phyloP scores from a whole-genome alignment of 2,888 invertebrate species.

The Sceliomorpha sp. region DNA sequence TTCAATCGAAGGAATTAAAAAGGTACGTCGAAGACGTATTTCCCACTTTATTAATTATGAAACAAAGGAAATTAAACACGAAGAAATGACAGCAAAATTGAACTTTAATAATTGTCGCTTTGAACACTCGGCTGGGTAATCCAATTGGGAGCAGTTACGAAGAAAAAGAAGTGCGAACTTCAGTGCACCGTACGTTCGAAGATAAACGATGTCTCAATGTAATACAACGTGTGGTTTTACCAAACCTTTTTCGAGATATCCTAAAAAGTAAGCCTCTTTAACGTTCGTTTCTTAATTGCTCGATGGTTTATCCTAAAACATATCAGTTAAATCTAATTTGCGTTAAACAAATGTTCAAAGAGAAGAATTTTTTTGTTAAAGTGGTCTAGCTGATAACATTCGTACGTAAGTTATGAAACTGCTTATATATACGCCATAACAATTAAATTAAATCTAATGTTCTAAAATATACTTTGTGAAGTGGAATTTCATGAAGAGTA shows the following conservation, averaged over 20 bases:
- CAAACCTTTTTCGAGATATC: constrained; percentile 24
- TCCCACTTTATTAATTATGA: constrained; percentile 35
- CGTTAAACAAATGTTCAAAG: too few relatives aligned
- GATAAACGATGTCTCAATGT: constrained; percentile 48
- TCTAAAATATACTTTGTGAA: too few relatives aligned
- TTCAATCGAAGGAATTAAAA: constrained; percentile 9
- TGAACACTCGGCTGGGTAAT: constrained; percentile 25
- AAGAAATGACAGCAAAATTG: constrained; percentile 32
- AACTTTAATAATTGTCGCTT: constrained; percentile 35
- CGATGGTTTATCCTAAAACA: too few relatives aligned
- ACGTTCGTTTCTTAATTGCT: too few relatives aligned
- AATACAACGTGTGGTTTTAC: constrained; percentile 39
- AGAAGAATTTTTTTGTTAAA: too few relatives aligned
- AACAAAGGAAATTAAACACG: constrained; percentile 19
- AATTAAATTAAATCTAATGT: too few relatives aligned
- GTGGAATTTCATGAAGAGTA: too few relatives aligned
- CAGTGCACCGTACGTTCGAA: constrained; percentile 35
- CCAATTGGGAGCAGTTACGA: constrained; percentile 33
- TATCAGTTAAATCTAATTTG: too few relatives aligned
- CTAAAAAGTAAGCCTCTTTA: too few relatives aligned
- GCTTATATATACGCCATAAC: too few relatives aligned
- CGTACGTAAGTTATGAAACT: too few relatives aligned
- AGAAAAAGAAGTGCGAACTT: constrained; percentile 20
- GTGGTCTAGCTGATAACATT: too few relatives aligned
- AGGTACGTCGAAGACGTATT: constrained; percentile 8